Percentiles rank a stretch among this genome's conserved stretches.
Evolutionary conservation across 2,797 vertebrate genomes (phyloP).

Genomic region (Squalus acanthias): DNA sequence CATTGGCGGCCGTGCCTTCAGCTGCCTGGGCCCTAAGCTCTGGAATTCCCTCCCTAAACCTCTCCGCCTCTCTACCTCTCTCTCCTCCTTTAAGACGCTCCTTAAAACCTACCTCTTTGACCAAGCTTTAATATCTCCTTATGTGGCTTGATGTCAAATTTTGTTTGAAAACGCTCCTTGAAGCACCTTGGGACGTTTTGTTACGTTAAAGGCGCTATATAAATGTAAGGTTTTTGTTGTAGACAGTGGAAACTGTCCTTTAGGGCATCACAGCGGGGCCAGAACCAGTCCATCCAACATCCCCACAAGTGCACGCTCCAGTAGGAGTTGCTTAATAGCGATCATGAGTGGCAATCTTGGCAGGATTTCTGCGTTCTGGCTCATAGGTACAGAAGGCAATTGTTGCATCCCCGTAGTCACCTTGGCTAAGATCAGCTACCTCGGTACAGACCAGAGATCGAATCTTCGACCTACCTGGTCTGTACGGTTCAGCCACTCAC

Average conservation of each 20-base stretch:
- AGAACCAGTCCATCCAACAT: not conserved
- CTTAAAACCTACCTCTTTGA: not conserved
- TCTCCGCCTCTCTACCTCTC: not conserved
- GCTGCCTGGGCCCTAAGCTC: not conserved
- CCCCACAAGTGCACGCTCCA: not conserved
- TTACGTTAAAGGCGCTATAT: not conserved
- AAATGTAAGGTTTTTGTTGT: not conserved
- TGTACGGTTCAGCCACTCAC: not conserved
- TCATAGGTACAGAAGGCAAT: not conserved
- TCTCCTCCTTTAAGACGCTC: not conserved
- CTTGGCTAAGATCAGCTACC: not conserved
- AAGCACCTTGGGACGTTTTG: not conserved
- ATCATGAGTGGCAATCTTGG: not conserved
- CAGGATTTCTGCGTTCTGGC: no score
- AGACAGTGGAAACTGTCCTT: not conserved
- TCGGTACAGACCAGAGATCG: no score
- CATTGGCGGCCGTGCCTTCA: not conserved
- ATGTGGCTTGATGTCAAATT: not conserved
- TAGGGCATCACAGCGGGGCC: not conserved
- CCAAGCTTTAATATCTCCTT: not conserved
- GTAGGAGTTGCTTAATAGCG: not conserved
- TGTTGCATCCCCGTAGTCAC: not conserved
- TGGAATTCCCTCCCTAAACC: not conserved
- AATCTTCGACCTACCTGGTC: not conserved
- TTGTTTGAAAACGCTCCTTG: not conserved